Conservation (phyloP, 2,113 vertebrate genomes). For the Astatotilapia flaviijosephi region DNA sequence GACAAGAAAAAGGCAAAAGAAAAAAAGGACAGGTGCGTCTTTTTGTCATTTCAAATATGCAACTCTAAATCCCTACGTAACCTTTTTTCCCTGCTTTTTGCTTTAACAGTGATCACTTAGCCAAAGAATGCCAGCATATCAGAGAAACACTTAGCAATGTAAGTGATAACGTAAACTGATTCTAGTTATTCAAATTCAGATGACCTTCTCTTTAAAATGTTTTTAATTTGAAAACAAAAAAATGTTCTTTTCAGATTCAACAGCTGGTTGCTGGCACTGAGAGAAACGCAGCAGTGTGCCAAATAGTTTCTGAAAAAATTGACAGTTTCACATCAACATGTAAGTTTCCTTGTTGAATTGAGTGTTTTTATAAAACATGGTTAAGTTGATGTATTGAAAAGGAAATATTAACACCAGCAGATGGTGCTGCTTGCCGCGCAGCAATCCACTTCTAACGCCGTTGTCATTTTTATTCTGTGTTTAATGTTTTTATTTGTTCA, state of each 20-base stretch:
- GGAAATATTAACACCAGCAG: conserved; percentile 11
- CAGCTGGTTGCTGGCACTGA: conserved; percentile 72
- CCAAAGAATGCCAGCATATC: conserved; percentile 70
- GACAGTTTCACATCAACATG: conserved; percentile 73
- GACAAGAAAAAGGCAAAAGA: conserved; percentile 84
- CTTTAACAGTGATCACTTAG: conserved; percentile 76
- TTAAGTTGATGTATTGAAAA: neutral
- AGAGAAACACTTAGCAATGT: conserved; percentile 79
- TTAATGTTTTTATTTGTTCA: neutral
- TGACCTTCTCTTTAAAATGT: neutral
- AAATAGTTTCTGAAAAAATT: conserved; percentile 72
- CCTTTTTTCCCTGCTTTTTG: neutral
- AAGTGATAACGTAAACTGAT: conserved; percentile 49
- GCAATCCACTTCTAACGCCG: neutral
- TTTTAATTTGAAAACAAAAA: neutral
- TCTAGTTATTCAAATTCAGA: neutral
- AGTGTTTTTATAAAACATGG: neutral
- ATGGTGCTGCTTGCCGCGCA: conserved; percentile 13
- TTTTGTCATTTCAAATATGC: neutral
- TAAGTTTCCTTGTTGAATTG: conserved; percentile 58
- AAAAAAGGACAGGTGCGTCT: conserved; percentile 77
- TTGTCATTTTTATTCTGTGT: neutral
- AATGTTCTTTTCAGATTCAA: conserved; percentile 74
- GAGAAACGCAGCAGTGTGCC: conserved; percentile 68
- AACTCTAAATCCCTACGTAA: neutral